phyloP scores from a whole-genome alignment of 2,888 invertebrate species.

The Biston betularia region DNA sequence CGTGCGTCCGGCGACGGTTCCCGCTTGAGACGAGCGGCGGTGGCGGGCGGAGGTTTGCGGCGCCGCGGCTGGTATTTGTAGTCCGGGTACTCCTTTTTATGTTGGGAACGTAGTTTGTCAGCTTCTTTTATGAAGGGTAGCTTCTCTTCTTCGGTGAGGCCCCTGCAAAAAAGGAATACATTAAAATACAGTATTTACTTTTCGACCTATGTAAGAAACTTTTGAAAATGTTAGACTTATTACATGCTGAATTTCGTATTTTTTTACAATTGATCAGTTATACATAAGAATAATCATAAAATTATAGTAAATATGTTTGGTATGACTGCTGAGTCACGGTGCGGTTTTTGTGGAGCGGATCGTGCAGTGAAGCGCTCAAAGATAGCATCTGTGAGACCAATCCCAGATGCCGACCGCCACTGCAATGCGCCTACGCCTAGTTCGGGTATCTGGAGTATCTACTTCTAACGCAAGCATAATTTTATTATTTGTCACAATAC shows the following conservation, averaged over 20 bases:
- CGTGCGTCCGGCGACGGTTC: conserved; percentile 88
- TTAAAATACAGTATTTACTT: not conserved
- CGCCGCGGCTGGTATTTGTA: conserved; percentile 97
- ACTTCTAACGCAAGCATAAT: too few species aligned
- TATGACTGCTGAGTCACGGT: conserved; percentile 51
- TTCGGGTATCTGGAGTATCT: conserved; percentile 6
- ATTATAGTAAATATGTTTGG: conserved; percentile 33
- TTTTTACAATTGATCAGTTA: conserved; percentile 4
- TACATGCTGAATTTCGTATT: too few species aligned
- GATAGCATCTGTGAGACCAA: conserved; percentile 64
- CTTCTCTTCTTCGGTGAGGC: conserved; percentile 94
- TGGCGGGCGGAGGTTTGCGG: conserved; percentile 82
- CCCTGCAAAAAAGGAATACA: conserved; percentile 85
- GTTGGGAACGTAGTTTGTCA: conserved; percentile 95
- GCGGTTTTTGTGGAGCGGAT: conserved; percentile 50
- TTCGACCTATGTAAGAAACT: not conserved
- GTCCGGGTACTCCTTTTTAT: conserved; percentile 97
- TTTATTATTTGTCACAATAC: too few species aligned
- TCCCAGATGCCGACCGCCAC: conserved; percentile 63
- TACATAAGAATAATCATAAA: conserved; percentile 31
- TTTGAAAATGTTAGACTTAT: too few species aligned
- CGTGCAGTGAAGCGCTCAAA: conserved; percentile 46
- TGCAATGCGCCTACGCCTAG: conserved; percentile 53
- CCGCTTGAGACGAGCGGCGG: conserved; percentile 85
- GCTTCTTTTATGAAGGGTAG: conserved; percentile 97